These are phyloP conservation scores for Ammodytes marinus DNA, from an alignment of 2,113 vertebrate species.

Conservation along the genomic window DNA sequence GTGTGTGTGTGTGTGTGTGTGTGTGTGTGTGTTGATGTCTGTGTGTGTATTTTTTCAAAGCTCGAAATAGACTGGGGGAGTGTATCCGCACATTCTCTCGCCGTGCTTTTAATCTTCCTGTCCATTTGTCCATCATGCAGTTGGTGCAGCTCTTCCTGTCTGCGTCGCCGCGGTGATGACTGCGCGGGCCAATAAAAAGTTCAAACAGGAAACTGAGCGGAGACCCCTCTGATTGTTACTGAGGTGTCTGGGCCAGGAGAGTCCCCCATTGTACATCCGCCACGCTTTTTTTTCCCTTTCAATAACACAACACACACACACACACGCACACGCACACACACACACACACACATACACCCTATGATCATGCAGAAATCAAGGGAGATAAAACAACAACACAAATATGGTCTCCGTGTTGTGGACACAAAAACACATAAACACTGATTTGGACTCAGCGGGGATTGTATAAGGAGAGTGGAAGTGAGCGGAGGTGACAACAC, in stretches of 20 bases:
- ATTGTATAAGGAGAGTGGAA: constrained; percentile 32
- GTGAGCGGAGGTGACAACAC: constrained; percentile 41
- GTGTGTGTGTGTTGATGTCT: constrained; percentile 31
- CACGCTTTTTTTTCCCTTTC: constrained; percentile 55
- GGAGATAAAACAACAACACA: constrained; percentile 12
- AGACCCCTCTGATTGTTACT: constrained; percentile 77
- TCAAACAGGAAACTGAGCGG: constrained; percentile 76
- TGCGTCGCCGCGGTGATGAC: constrained; percentile 64
- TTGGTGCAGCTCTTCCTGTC: constrained; percentile 74
- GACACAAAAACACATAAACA: constrained; percentile 38
- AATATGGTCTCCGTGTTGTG: constrained; percentile 20
- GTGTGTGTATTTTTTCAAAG: constrained; percentile 57
- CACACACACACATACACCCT: constrained; percentile 3
- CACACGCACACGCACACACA: background rate
- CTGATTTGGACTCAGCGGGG: background rate
- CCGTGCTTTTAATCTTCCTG: constrained; percentile 79
- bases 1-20: constrained; percentile 38
- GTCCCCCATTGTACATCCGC: constrained; percentile 60
- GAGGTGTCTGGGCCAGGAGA: constrained; percentile 75
- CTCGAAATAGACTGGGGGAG: constrained; percentile 78
- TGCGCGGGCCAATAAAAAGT: constrained; percentile 79
- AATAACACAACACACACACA: constrained; percentile 40
- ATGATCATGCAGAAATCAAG: constrained; percentile 41
- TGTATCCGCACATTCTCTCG: constrained; percentile 79
- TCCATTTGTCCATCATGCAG: constrained; percentile 78